phyloP scores from a whole-genome alignment of 2,888 invertebrate species.

The Priocnemis perturbator region DNA sequence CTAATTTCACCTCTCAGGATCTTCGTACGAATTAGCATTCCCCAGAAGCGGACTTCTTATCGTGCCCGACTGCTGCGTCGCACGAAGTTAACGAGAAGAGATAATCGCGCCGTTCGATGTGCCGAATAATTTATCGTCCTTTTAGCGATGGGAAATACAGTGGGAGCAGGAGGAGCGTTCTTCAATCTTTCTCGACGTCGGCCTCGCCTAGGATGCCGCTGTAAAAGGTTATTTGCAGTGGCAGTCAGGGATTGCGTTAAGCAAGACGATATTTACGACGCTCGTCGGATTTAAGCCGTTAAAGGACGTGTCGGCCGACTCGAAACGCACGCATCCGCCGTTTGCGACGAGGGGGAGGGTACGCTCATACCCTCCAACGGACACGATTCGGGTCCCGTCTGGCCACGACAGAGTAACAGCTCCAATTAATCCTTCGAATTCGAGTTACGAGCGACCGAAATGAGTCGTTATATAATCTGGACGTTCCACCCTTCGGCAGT shows the following conservation, averaged over 20 bases:
- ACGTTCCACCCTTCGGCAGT: slow-evolving; percentile 27
- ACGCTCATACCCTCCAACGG: slow-evolving; percentile 57
- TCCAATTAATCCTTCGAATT: slow-evolving; percentile 67
- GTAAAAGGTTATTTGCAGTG: slow-evolving; percentile 31
- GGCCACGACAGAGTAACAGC: slow-evolving; percentile 64
- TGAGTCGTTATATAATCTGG: slow-evolving; percentile 66
- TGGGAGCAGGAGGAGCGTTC: background rate
- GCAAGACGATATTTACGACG: slow-evolving; percentile 48
- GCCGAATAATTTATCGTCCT: background rate
- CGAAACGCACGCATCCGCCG: background rate
- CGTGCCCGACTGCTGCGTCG: too few species aligned
- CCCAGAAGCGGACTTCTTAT: too few species aligned
- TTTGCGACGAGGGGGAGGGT: background rate
- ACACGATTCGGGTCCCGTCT: slow-evolving; percentile 62
- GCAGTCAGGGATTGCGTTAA: slow-evolving; percentile 33
- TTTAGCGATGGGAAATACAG: background rate
- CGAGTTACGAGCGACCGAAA: slow-evolving; percentile 65
- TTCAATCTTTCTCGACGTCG: slow-evolving; percentile 17
- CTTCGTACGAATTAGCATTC: too few species aligned
- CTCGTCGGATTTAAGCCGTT: slow-evolving; percentile 31
- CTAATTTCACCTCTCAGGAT: too few species aligned
- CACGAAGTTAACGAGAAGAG: too few species aligned
- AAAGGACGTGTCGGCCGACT: slow-evolving; percentile 12
- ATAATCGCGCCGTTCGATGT: too few species aligned
- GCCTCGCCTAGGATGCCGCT: slow-evolving; percentile 1